Percentiles rank a stretch among this genome's conserved stretches.
These are phyloP conservation scores for Cygnus olor DNA, from an alignment of 2,797 vertebrate genomes.

Conservation along the genomic window DNA sequence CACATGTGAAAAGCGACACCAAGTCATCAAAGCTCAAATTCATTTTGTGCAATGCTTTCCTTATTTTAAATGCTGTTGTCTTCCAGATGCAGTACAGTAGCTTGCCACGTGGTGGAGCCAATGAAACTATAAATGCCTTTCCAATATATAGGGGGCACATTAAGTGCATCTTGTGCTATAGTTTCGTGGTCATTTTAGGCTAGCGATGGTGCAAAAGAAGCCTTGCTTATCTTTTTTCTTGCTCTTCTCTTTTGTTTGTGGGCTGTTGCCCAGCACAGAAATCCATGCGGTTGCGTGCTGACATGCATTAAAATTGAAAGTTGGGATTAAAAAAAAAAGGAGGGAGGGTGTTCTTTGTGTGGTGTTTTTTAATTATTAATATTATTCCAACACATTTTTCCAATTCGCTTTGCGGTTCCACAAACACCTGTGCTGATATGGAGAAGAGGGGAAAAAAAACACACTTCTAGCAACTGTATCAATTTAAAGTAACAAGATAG, in stretches of 20 bases:
- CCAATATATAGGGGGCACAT: fast-evolving
- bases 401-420: not conserved
- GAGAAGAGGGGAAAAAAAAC: not conserved
- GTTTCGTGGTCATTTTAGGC: not conserved
- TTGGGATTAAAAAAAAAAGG: not conserved
- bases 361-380: not conserved
- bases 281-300: not conserved
- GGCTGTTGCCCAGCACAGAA: not conserved
- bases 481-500: not conserved
- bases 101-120: conserved; percentile 41
- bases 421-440: not conserved
- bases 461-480: not conserved
- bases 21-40: not conserved
- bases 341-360: not conserved
- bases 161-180: not conserved
- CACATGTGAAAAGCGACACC: not conserved
- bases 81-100: not conserved
- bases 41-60: not conserved
- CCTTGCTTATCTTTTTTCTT: not conserved
- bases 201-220: not conserved
- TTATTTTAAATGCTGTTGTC: not conserved
- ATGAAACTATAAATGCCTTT: not conserved
- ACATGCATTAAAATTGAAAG: not conserved
- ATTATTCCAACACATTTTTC: not conserved
- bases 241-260: not conserved